Evolutionary conservation across 2,113 vertebrate species (phyloP).

Genomic region (Setophaga kirtlandii): DNA sequence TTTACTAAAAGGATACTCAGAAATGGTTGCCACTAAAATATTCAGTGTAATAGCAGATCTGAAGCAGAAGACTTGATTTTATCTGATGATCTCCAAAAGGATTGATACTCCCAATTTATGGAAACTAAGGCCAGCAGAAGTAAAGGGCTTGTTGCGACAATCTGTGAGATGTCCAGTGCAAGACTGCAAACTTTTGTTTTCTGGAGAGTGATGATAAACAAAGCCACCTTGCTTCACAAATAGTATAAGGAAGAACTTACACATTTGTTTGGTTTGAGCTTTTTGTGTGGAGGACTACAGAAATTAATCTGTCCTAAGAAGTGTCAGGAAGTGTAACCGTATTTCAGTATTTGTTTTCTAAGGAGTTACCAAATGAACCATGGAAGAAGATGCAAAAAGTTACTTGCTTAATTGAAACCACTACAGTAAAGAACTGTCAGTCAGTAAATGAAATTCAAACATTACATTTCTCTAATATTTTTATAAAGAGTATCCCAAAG

Average conservation of each 20-base stretch:
- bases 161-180: neutral
- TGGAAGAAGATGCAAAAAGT: neutral
- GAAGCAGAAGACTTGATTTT: neutral
- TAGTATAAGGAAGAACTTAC: neutral
- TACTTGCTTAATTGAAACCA: neutral
- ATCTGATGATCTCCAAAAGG: neutral
- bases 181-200: neutral
- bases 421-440: neutral
- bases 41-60: neutral
- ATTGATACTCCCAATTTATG: rapidly evolving
- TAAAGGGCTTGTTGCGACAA: neutral
- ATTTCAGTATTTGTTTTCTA: neutral
- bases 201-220: neutral
- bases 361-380: neutral
- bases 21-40: neutral
- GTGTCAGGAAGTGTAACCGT: neutral
- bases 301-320: neutral
- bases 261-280: neutral
- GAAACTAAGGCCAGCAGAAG: neutral
- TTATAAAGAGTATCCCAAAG: neutral
- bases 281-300: neutral
- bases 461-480: neutral
- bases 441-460: neutral
- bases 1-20: neutral
- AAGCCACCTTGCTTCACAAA: neutral